Evolutionary conservation across 2,113 vertebrate species (phyloP).

Genomic region (Callipepla californica): DNA sequence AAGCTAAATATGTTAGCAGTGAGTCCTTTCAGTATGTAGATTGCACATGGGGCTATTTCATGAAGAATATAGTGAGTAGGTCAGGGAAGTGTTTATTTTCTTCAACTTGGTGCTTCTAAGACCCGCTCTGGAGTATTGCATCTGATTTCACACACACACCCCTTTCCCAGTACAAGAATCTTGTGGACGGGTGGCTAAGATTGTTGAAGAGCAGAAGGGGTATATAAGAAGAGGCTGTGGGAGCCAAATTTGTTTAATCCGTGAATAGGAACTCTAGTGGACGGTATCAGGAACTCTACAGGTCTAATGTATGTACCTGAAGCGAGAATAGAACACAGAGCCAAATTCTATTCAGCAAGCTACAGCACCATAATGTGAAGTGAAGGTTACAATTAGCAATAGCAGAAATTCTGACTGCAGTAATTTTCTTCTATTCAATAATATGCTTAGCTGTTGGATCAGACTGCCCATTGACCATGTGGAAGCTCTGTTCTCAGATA

Average conservation of each 20-base stretch:
- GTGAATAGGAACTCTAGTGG: neutral
- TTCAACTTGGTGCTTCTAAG: neutral
- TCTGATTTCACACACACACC: neutral
- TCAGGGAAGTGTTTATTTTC: neutral
- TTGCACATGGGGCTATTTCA: neutral
- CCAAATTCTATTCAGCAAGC: neutral
- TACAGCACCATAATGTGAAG: neutral
- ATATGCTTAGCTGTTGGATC: neutral
- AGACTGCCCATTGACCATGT: neutral
- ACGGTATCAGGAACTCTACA: no score
- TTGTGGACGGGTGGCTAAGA: neutral
- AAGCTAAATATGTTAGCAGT: neutral
- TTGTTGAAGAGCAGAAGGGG: neutral
- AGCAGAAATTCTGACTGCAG: neutral
- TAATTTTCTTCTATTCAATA: neutral
- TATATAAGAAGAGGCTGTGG: neutral
- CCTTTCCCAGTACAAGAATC: neutral
- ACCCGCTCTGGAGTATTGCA: neutral
- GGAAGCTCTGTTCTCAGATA: neutral
- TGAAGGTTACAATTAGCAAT: neutral
- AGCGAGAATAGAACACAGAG: neutral
- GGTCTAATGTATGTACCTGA: neutral
- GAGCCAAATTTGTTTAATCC: neutral
- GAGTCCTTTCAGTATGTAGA: neutral
- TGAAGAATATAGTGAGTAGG: neutral